Evolutionary conservation across 2,113 vertebrate species (phyloP), one percentile per base, ranked within the genome.

Genomic region (Malurus cyaneus): DNA sequence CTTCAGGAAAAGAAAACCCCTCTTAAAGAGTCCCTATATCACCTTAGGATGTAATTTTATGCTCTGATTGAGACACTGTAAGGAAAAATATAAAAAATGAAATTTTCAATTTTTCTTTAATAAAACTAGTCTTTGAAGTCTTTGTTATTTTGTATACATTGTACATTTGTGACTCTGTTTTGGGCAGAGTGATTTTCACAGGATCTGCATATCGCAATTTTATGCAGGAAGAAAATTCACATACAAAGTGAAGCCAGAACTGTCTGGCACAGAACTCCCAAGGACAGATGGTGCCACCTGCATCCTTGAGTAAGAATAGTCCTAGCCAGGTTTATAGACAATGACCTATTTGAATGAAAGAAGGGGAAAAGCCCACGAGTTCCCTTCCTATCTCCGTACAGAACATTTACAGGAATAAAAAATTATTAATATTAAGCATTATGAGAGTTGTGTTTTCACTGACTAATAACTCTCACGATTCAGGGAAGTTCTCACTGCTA

Each of bases 231-330:
- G 84, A 84, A 61, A 56, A 85, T 89, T 95, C 95, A 92, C 92
- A 92, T 95, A 62, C 56, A 54, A 87, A 95, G 52, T 71, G 79
- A 91, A 93, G 93, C 95, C 94, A 96, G 93, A 96, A 80, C 59
- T 1, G 5, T 86, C 88, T 97, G 95, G 95, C 96, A 94, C 85
- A 66, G 41, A 86, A 28, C 44, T 90, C 44, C 46, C 44, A 73
- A 72, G 64, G 89, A 95, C 96, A 97, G 95, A 97, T 97, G 96
- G 95, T 96, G 82, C 95, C 96, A 96, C 95, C 96, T 97, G 96
- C 74, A 83, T 52, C 80, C 50, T 92, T 3, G 0, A 88, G 66
- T 59, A 83, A 92, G 87, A 91, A 70, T 23, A 83, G 81, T 73
- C 52, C 34, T 42, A 80, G 94, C 87, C 81, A 96, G 84, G 94